These are phyloP conservation scores for Hoplodrina ambigua DNA, from an alignment of 2,888 invertebrate genomes.

Conservation along the genomic window DNA sequence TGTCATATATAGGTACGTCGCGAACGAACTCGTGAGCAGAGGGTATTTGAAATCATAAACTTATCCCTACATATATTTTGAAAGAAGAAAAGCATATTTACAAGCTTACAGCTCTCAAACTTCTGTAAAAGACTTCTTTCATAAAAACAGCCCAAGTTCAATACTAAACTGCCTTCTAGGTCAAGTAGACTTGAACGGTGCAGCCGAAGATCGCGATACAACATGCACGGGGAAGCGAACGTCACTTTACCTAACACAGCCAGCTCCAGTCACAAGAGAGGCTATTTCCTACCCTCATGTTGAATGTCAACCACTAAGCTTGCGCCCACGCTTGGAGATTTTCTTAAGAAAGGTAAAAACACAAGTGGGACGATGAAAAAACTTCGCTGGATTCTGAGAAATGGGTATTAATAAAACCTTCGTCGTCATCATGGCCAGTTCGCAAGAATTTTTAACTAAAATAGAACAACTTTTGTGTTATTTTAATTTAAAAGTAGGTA, in stretches of 20 bases:
- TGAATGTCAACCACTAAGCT: slow-evolving; percentile 29
- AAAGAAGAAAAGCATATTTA: too few relatives aligned
- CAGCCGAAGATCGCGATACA: slow-evolving; percentile 52
- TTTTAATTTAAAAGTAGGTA: too few relatives aligned
- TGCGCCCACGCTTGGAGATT: not conserved
- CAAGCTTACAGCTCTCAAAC: too few relatives aligned
- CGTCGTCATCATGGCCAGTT: too few relatives aligned
- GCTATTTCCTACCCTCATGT: slow-evolving; percentile 23
- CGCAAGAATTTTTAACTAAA: too few relatives aligned
- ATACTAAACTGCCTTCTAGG: slow-evolving; percentile 36
- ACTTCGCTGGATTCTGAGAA: not conserved
- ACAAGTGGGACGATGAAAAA: not conserved
- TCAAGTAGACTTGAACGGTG: slow-evolving; percentile 43
- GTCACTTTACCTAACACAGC: not conserved
- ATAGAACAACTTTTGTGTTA: too few relatives aligned
- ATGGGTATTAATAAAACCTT: too few relatives aligned
- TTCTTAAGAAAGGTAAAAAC: slow-evolving; percentile 11
- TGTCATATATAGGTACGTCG: too few relatives aligned
- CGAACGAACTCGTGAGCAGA: too few relatives aligned
- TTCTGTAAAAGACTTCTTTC: too few relatives aligned
- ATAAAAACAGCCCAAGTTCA: not conserved
- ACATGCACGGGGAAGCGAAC: slow-evolving; percentile 29
- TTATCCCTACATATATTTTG: too few relatives aligned
- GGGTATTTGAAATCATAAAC: too few relatives aligned
- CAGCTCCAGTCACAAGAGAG: not conserved